These are phyloP conservation scores for Trichogramma evanescens DNA, from an alignment of 2,888 invertebrate genomes.

Conservation along the genomic window DNA sequence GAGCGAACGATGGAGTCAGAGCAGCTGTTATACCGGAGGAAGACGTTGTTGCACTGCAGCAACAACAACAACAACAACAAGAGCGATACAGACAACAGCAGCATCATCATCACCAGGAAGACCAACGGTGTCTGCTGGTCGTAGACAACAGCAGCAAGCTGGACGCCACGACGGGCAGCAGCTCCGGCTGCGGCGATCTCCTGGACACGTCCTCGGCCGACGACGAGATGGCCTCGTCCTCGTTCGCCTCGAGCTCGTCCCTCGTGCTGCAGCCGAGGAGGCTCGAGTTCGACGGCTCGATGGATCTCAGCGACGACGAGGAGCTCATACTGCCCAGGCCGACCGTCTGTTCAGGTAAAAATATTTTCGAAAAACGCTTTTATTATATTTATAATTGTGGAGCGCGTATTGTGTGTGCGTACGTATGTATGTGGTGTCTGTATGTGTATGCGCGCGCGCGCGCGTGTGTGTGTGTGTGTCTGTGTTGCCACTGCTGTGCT, in stretches of 20 bases:
- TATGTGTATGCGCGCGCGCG: no score
- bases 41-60: not conserved
- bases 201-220: constrained; percentile 56
- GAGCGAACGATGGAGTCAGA: not conserved
- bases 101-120: constrained; percentile 51
- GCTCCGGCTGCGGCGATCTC: constrained; percentile 53
- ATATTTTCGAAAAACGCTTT: no score
- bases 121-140: constrained; percentile 43
- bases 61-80: constrained; percentile 17
- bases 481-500: no score
- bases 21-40: not conserved
- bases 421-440: no score
- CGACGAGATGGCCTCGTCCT: constrained; percentile 40
- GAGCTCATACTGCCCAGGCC: constrained; percentile 21
- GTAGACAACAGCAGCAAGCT: no score
- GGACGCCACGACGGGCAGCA: constrained; percentile 45
- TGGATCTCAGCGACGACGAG: constrained; percentile 43
- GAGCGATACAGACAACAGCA: constrained; percentile 39
- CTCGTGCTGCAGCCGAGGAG: constrained; percentile 56
- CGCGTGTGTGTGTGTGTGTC: no score
- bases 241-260: constrained; percentile 26
- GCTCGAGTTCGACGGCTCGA: constrained; percentile 53
- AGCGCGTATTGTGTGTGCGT: no score
- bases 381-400: no score
- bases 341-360: constrained; percentile 2